Evolutionary conservation across 2,888 invertebrate species (phyloP).

Genomic region (Eudasyphora cyanicolor): DNA sequence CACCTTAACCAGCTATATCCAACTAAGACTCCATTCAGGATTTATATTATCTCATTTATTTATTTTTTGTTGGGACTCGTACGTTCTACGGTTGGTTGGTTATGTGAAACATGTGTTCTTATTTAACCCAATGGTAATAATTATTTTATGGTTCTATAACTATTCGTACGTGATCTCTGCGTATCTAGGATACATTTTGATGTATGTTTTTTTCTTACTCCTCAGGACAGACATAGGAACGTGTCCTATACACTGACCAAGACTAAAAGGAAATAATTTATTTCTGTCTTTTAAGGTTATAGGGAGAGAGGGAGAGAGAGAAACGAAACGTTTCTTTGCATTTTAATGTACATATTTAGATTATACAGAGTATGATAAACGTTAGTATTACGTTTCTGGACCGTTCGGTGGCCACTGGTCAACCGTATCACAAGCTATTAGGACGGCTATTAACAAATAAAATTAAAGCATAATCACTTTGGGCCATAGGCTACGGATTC

Average conservation of each 20-base stretch:
- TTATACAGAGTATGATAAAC: too few relatives aligned
- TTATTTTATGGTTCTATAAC: conserved; percentile 26
- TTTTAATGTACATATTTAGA: not conserved
- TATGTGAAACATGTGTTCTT: not conserved
- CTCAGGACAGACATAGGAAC: not conserved
- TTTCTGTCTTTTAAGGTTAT: too few relatives aligned
- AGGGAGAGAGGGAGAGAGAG: not conserved
- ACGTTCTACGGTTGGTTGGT: not conserved
- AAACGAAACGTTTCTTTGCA: not conserved
- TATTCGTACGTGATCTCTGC: conserved; percentile 22
- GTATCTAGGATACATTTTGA: not conserved
- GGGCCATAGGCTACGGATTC: not conserved
- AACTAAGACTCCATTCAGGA: not conserved
- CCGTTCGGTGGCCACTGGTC: too few relatives aligned
- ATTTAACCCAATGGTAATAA: conserved; percentile 20
- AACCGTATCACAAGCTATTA: not conserved
- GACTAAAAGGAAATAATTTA: conserved; percentile 9
- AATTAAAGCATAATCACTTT: not conserved
- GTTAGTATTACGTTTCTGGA: too few relatives aligned
- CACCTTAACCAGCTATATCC: too few relatives aligned
- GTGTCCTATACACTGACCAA: conserved; percentile 1
- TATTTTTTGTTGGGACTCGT: not conserved
- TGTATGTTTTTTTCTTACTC: not conserved
- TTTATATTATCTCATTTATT: not conserved
- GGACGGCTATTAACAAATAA: not conserved